Base-by-base conservation (phyloP, 2,113 vertebrate species). In the Zosterops pallidus region DNA sequence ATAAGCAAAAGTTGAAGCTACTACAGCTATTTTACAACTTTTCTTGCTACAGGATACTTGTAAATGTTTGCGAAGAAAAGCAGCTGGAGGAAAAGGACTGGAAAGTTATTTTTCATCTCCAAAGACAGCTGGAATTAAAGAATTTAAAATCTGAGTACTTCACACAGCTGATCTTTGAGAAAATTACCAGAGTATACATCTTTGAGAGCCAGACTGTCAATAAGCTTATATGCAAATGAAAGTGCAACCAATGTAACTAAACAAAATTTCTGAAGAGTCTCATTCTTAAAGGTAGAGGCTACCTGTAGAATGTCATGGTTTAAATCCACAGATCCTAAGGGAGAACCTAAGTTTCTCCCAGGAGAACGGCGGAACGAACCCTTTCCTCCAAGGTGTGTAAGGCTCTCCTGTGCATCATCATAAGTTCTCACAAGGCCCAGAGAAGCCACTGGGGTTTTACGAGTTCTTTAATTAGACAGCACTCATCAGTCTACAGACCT, bases 401-500 rank as follows among this genome's bases (percentile, higher is more conserved):
- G 37, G 41, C 52, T 65, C n/a, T 69, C 71, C 47, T 2, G 1
- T 10, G 35, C 47, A 44, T 5, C 44, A 69, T 81, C 57, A 37
- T 16, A 80, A 93, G 50, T 16, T 15, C 65, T 88, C 69, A 21
- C 16, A 74, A 89, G 83, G 80, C 83, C 83, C 70, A 70, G 72
- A 78, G 83, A 78, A 82, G 62, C 72, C 88, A 76, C 28, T 33
- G 29, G 71, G 26, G 29, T 65, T 92, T 89, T 49, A 37, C 4
- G 62, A 86, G 53, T 90, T 82, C 76, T 90, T 71, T 94, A 95
- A 96, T 95, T 93, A 93, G 82, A 94, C 49, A 86, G 37, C n/a
- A 78, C 3, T 46, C 75, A 81, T 90, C 62, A 84, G 64, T 41
- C 80, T 81, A 68, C 65, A 81, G 44, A 80, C 35, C 65, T 37